Evolutionary conservation across 2,797 vertebrate genomes (phyloP).

Genomic region (Botia almorhae): DNA sequence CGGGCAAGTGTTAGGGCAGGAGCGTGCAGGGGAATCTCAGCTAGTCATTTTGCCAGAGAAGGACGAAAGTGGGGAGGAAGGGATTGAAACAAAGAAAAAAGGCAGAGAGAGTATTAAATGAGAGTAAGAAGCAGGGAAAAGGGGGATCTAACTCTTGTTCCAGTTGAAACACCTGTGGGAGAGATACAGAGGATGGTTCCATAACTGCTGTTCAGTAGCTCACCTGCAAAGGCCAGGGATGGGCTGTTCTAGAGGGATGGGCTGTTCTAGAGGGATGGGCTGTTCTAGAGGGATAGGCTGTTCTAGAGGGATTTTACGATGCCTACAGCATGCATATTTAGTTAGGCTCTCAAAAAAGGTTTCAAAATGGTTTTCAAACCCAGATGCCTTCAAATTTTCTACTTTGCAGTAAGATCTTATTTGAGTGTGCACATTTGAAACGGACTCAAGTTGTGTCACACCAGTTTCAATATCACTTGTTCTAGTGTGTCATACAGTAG

Average conservation of each 20-base stretch:
- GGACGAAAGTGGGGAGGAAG: constrained; percentile 24
- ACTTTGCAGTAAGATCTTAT: no score
- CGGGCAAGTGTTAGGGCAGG: constrained; percentile 46
- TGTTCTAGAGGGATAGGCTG: no score
- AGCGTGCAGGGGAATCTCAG: constrained; percentile 66
- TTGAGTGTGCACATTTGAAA: no score
- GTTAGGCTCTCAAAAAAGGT: neutral
- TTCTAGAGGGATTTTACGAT: neutral
- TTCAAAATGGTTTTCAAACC: neutral
- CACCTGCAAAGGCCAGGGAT: constrained; percentile 16
- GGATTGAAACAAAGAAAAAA: constrained; percentile 37
- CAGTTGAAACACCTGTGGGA: neutral
- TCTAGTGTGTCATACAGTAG: no score
- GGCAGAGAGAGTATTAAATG: constrained; percentile 12
- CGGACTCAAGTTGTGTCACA: no score
- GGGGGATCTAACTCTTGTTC: constrained; percentile 15
- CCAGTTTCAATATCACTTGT: no score
- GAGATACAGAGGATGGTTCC: neutral
- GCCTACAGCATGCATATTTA: neutral
- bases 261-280: no score
- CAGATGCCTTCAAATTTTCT: no score
- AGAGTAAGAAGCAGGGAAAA: constrained; percentile 30
- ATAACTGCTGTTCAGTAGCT: neutral
- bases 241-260: constrained; percentile 16
- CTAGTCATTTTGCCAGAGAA: constrained; percentile 66